phyloP scores from a whole-genome alignment of 2,113 vertebrate genomes.

The Amphiprion percula region DNA sequence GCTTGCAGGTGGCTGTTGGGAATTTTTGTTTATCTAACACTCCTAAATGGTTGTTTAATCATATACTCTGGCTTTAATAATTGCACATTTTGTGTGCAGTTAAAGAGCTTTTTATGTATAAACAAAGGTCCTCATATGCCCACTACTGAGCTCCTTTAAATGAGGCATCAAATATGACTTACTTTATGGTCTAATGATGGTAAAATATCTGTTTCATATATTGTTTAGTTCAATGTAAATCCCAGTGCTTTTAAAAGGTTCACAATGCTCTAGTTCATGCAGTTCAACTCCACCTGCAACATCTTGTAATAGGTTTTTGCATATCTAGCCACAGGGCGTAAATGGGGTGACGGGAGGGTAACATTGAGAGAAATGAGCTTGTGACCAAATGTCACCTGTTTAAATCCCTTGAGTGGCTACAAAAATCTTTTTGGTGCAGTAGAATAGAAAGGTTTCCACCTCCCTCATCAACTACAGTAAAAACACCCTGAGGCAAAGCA shows the following conservation, averaged over 20 bases:
- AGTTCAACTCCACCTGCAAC: conserved; percentile 23
- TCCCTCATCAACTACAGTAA: conserved; percentile 30
- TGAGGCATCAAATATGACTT: not conserved
- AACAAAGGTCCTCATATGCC: not conserved
- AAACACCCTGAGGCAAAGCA: conserved; percentile 26
- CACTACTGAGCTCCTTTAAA: not conserved
- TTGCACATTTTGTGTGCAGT: not conserved
- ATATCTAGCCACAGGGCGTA: conserved; percentile 46
- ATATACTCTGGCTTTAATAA: not conserved
- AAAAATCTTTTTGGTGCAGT: conserved; percentile 25
- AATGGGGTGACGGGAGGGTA: conserved; percentile 53
- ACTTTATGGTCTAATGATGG: not conserved
- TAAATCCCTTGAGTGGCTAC: conserved; percentile 42
- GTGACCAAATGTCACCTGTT: conserved; percentile 49
- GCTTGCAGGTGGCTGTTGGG: not conserved
- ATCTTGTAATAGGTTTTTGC: conserved; percentile 51
- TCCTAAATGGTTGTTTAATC: not conserved
- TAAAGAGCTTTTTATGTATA: conserved; percentile 8
- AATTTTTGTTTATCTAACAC: conserved; percentile 1
- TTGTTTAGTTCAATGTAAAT: conserved; percentile 1
- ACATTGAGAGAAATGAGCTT: conserved; percentile 52
- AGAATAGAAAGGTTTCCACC: conserved; percentile 36
- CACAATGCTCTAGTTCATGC: conserved; percentile 3
- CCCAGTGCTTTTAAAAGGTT: not conserved
- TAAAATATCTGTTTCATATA: not conserved